Evolutionary conservation across 2,888 invertebrate species (phyloP), one percentile per base, ranked within the genome.

Genomic region (Zhengitettix transpicula): DNA sequence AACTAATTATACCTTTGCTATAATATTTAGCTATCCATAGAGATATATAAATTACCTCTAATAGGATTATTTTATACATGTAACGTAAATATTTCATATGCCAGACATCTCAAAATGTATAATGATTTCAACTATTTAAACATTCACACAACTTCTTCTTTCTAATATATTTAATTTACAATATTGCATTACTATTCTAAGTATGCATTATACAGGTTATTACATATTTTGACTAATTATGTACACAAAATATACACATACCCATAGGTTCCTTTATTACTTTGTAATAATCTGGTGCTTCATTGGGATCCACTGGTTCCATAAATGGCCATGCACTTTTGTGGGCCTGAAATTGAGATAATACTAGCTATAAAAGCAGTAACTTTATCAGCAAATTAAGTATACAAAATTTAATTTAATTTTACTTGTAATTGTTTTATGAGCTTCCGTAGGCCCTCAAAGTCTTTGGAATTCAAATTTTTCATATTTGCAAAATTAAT

Each of bases 291-390:
- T 96, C 94, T 10, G 97, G 97, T 57, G 94, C 96, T 77, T 96
- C 94, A 68, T 86, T 85, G 41, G 91, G 90, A 76, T 97, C 93
- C 10, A 98, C 97, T 41, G 97, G 94, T 77, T 95, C 91, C 83
- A 95, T 87, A 75, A 99, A 98, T 17, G 97, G 97, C 94, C 95
- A 95, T 16, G 96, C 92, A 77, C 89, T 94, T 77, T 95, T 95
- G 77, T 96, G 94, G 64, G 83, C 78, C 85, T 96, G 75, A 54
- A 71, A 70, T 65, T 61, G 62, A 55, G 54, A 56, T 41, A 54
- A 40, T 14, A 10, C 11, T 5, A 56, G 11, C 14, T 44, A 9
- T 44, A 15, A 57, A 57, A 42, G 9, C 11, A 55, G 11, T 2
- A 55, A 15, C 17, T 40, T 15, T 41, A 54, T 17, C 12, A 58